Percentiles rank a stretch among this genome's conserved stretches.
Evolutionary conservation across 2,888 invertebrate species (phyloP).

Genomic region (Homarus gammarus): DNA sequence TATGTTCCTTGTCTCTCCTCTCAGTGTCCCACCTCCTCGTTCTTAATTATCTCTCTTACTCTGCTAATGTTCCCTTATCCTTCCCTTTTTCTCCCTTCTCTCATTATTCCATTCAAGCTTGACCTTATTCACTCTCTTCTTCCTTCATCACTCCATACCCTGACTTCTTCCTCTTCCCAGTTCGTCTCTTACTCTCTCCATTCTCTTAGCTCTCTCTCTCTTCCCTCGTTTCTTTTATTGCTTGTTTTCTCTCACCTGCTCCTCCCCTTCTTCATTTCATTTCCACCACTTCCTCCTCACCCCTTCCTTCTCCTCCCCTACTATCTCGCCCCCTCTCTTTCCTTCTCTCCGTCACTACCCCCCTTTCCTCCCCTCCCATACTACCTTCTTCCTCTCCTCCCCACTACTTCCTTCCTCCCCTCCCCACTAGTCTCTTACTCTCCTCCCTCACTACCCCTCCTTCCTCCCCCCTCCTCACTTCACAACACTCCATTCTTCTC

Average conservation of each 20-base stretch:
- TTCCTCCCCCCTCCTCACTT: neutral
- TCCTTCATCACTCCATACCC: no score
- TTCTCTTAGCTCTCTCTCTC: neutral
- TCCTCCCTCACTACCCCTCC: neutral
- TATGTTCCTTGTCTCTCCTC: no score
- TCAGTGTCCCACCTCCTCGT: no score
- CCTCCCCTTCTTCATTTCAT: neutral
- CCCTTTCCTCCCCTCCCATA: neutral
- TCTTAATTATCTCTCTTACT: no score
- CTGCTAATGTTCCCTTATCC: neutral
- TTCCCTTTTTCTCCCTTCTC: constrained; percentile 12
- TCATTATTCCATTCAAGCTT: neutral
- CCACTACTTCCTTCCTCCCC: neutral
- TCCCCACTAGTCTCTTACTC: neutral
- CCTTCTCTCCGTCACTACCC: no score
- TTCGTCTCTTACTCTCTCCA: neutral
- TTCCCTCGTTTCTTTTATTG: neutral
- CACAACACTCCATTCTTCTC: neutral
- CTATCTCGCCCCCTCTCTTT: neutral
- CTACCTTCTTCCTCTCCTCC: neutral
- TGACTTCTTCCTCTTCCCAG: neutral
- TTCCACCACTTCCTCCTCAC: neutral
- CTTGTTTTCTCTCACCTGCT: neutral
- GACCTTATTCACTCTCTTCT: constrained; percentile 3
- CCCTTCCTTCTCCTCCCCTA: neutral